Conservation (phyloP, 2,797 vertebrate genomes). For the Cygnus olor region DNA sequence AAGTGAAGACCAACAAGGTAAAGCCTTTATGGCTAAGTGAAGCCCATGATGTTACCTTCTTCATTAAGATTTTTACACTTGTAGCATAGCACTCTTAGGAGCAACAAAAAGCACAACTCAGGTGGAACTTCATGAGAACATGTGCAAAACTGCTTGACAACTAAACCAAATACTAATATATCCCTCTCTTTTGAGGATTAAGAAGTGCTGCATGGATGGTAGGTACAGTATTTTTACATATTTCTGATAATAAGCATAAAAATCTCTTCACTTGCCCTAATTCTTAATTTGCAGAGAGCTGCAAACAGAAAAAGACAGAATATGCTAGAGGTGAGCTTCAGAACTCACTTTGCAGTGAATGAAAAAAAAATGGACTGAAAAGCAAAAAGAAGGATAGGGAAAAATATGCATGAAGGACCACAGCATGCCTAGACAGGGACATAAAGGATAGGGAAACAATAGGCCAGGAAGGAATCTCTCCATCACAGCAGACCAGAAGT, state of each 20-base stretch:
- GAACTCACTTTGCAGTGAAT: slow-evolving; percentile 27
- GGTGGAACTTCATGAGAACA: not conserved
- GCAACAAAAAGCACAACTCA: not conserved
- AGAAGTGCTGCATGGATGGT: not conserved
- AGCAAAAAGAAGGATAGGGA: not conserved
- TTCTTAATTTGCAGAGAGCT: slow-evolving; percentile 9
- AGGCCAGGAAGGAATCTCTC: slow-evolving; percentile 1
- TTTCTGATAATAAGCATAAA: slow-evolving; percentile 26
- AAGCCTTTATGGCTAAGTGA: not conserved
- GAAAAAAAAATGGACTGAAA: slow-evolving; percentile 6
- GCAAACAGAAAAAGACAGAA: slow-evolving; percentile 38
- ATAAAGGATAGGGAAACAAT: slow-evolving; percentile 43
- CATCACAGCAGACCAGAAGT: slow-evolving; percentile 5
- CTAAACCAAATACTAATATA: not conserved
- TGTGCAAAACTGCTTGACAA: not conserved
- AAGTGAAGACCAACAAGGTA: not conserved
- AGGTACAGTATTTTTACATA: not conserved
- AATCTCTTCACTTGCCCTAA: slow-evolving; percentile 25
- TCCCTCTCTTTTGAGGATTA: not conserved
- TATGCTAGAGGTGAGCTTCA: slow-evolving; percentile 19
- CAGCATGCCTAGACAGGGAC: not conserved
- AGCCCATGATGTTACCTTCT: not conserved
- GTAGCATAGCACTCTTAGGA: not conserved
- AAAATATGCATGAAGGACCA: not conserved
- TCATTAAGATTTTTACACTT: not conserved